These are phyloP conservation scores for Catajapyx aquilonaris DNA, from an alignment of 1,140 invertebrate species.

Conservation along the genomic window DNA sequence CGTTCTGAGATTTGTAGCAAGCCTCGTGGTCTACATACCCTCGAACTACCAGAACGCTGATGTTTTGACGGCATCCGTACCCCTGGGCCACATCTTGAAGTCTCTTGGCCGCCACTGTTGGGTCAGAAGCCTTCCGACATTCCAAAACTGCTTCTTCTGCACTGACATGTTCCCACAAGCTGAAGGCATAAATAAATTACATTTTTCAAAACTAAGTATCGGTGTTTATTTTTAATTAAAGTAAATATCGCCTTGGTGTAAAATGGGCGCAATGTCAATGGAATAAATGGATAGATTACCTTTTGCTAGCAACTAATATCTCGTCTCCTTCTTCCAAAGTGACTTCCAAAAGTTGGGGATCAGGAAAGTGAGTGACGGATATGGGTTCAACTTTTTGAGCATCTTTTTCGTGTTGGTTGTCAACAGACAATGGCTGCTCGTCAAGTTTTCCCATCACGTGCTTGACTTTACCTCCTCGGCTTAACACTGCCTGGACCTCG, in stretches of 20 bases:
- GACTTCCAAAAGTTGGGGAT: constrained; percentile 51
- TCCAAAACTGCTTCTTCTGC: constrained; percentile 50
- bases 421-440: too few species aligned
- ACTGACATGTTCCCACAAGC: constrained; percentile 52
- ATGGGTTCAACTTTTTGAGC: too few species aligned
- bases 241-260: not conserved
- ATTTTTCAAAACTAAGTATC: too few species aligned
- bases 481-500: constrained; percentile 43
- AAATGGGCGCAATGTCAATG: not conserved
- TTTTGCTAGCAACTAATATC: constrained; percentile 56
- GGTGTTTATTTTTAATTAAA: too few species aligned
- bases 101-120: constrained; percentile 53
- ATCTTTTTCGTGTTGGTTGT: too few species aligned
- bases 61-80: constrained; percentile 55
- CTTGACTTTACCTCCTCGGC: constrained; percentile 36
- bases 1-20: too few species aligned
- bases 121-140: constrained; percentile 46
- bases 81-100: constrained; percentile 60
- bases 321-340: constrained; percentile 55
- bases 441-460: too few species aligned
- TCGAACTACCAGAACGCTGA: constrained; percentile 51
- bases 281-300: too few species aligned
- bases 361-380: constrained; percentile 31
- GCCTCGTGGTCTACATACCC: too few species aligned
- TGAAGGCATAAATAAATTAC: constrained; percentile 5